phyloP scores from a whole-genome alignment of 2,113 vertebrate species.

The Phocoena phocoena region DNA sequence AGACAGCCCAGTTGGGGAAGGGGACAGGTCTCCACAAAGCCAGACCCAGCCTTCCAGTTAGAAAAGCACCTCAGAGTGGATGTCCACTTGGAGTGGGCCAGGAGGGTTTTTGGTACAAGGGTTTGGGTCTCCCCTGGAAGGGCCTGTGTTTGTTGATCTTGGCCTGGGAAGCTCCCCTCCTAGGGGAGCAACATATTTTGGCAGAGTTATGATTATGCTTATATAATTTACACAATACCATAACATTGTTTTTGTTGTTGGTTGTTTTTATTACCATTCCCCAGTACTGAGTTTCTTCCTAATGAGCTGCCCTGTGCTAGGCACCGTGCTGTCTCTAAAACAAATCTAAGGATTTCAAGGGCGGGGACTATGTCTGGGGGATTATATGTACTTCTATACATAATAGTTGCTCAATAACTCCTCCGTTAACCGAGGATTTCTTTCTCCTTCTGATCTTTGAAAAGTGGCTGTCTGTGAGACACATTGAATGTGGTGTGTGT shows the following conservation, averaged over 20 bases:
- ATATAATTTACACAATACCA: background rate
- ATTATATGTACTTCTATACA: background rate
- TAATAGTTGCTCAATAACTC: background rate
- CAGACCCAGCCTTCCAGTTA: background rate
- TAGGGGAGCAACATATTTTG: background rate
- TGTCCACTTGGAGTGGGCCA: rapidly evolving
- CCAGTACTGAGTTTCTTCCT: background rate
- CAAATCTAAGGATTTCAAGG: background rate
- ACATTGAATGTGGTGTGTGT: background rate
- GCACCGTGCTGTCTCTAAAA: background rate
- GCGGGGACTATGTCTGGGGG: background rate
- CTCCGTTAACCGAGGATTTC: background rate
- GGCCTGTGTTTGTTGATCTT: background rate
- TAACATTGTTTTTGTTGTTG: background rate
- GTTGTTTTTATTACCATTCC: background rate
- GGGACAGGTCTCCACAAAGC: background rate
- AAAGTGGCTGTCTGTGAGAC: background rate
- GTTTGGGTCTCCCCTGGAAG: background rate
- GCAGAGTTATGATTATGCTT: background rate
- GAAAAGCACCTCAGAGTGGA: background rate
- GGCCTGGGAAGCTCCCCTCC: background rate
- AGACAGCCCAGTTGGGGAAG: background rate
- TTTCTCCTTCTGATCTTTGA: background rate
- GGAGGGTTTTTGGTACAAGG: background rate
- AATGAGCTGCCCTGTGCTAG: background rate